Evolutionary conservation across 2,113 vertebrate genomes (phyloP), one percentile per base, ranked within the genome.

Genomic region (Nerophis ophidion): DNA sequence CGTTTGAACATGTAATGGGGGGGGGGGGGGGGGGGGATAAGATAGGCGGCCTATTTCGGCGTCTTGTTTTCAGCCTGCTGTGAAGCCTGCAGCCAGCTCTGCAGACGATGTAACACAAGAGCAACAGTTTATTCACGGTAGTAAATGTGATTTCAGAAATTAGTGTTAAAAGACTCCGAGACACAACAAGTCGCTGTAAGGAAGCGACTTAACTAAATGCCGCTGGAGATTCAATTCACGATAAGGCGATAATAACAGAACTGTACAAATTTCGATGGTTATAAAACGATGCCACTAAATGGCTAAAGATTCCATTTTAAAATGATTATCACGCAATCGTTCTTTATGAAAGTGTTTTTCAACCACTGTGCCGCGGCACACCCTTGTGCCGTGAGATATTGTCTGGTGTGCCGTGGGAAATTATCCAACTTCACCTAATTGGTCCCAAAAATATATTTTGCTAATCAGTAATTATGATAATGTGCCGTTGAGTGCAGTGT

Each of bases 1-100:
- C 34, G 70, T 77, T 76, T 75, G 71, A 81, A 78, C 74, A 80
- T 75, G 66, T 76, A 80, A 71, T 68, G 70, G 26, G 26, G 26
- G 19, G 19, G 19, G 19, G 19, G 19, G 19, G 19, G 19, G 62
- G 48, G 40, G 62, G 45, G 40, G 1, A 61, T 75, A 35, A 51
- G 61, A 61, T 2, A 59, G 59, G 62, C 51, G 33, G 52, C 26
- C 5, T 15, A 45, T 62, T 56, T 55, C 48, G 6, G 38, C 35
- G 66, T 75, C 52, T 65, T 51, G 34, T 70, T 68, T 63, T 70
- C 70, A 48, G 58, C 19, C 33, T 53, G 68, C 66, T 69, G 70
- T 57, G 55, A 69, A 58, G 67, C 74, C 55, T 60, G 65, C 57
- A 56, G 60, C 61, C 59, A 57, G 36, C 67, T 60, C 57, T 26